phyloP scores from a whole-genome alignment of 2,113 vertebrate genomes.

The Upupa epops region DNA sequence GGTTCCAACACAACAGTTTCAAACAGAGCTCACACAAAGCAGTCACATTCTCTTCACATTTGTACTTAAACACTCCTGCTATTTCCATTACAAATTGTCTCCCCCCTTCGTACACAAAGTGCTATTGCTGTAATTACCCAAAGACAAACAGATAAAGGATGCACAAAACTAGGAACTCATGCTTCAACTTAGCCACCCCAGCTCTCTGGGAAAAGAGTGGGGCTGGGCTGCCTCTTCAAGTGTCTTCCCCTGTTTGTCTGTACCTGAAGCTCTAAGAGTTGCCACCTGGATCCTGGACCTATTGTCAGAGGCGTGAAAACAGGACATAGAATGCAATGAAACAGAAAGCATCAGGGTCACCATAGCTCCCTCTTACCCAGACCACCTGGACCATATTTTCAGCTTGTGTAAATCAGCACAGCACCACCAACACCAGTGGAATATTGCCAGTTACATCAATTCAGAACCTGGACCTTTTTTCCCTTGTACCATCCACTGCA shows the following conservation, averaged over 20 bases:
- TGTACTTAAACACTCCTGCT: not conserved
- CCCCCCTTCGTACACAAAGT: not conserved
- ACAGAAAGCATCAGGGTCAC: not conserved
- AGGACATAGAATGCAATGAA: not conserved
- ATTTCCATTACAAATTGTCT: not conserved
- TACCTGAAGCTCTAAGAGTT: not conserved
- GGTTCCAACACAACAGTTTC: not conserved
- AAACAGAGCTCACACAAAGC: not conserved
- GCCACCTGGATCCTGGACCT: not conserved
- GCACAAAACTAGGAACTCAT: not conserved
- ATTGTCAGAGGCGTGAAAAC: not conserved
- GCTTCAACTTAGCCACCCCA: not conserved
- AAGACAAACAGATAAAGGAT: not conserved
- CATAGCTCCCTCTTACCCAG: not conserved
- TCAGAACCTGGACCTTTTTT: not conserved
- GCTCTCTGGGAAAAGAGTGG: not conserved
- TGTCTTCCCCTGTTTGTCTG: not conserved
- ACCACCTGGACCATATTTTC: not conserved
- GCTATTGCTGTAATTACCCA: not conserved
- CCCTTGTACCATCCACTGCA: fast-evolving
- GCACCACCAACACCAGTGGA: not conserved
- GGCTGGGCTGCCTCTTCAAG: not conserved
- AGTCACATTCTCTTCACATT: not conserved
- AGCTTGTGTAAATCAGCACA: not conserved
- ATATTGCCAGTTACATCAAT: not conserved